These are phyloP conservation scores for Neomonachus schauinslandi DNA, from an alignment of 2,113 vertebrate genomes.

Conservation along the genomic window DNA sequence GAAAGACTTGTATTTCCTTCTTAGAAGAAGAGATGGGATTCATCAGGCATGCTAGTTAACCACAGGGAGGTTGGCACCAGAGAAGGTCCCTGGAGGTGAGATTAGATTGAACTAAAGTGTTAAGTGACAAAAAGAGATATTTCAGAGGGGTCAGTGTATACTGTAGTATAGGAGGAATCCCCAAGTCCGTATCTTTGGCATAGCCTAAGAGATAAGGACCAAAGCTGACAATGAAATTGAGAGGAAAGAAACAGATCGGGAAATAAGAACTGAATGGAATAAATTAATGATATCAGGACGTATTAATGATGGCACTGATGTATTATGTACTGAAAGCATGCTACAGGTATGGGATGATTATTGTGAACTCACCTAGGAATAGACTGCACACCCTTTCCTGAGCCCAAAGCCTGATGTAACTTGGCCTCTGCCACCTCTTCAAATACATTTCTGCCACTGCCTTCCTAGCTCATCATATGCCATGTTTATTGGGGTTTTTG, in stretches of 20 bases:
- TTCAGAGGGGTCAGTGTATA: background rate
- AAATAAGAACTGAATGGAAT: background rate
- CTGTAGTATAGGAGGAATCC: background rate
- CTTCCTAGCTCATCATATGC: background rate
- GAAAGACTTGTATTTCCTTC: background rate
- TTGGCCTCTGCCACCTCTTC: background rate
- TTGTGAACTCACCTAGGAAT: background rate
- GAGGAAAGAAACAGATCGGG: background rate
- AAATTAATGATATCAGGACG: background rate
- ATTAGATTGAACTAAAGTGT: background rate
- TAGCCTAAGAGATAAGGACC: background rate
- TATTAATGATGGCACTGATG: background rate
- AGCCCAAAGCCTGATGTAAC: rapidly evolving
- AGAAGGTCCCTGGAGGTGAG: background rate
- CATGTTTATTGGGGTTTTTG: background rate
- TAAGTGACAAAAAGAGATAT: background rate
- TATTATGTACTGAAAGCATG: background rate
- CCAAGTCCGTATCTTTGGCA: background rate
- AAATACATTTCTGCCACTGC: background rate
- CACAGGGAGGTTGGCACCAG: rapidly evolving
- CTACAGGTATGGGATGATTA: background rate
- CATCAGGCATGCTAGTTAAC: background rate
- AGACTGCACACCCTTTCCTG: background rate
- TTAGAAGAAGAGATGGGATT: background rate
- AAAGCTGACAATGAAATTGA: background rate